phyloP scores from a whole-genome alignment of 2,113 vertebrate species.

The Amblyornis subalaris region DNA sequence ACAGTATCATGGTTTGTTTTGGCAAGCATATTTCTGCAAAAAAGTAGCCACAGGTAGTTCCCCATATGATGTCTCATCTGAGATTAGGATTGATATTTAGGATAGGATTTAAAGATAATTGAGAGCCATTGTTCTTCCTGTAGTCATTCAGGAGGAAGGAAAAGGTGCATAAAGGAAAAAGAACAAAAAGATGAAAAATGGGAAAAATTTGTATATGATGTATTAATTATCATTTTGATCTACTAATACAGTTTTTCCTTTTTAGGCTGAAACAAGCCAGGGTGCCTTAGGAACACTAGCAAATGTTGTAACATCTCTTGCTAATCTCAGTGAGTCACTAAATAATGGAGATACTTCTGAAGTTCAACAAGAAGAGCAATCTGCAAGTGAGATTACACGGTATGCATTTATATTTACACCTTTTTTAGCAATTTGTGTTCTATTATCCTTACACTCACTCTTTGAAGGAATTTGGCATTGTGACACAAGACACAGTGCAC shows the following conservation, averaged over 20 bases:
- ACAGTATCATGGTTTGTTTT: neutral
- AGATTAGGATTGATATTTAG: neutral
- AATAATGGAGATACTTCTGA: constrained; percentile 90
- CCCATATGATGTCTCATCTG: neutral
- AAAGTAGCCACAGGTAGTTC: neutral
- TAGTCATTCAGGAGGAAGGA: neutral
- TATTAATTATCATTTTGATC: neutral
- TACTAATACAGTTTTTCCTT: neutral
- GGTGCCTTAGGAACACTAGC: constrained; percentile 93
- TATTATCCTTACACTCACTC: neutral
- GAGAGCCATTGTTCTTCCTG: neutral
- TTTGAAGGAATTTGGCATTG: neutral
- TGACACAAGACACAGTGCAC: neutral
- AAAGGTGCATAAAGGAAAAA: neutral
- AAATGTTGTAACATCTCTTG: constrained; percentile 95
- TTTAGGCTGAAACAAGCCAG: constrained; percentile 86
- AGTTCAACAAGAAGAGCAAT: constrained; percentile 86
- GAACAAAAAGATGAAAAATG: neutral
- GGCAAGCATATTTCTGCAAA: neutral
- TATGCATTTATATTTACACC: constrained; percentile 45
- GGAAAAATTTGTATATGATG: neutral
- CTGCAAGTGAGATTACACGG: constrained; percentile 94
- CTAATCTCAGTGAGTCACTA: constrained; percentile 88
- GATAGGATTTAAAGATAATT: neutral
- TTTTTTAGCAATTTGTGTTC: neutral